Evolutionary conservation across 2,113 vertebrate genomes (phyloP).

Genomic region (Labeo catla): DNA sequence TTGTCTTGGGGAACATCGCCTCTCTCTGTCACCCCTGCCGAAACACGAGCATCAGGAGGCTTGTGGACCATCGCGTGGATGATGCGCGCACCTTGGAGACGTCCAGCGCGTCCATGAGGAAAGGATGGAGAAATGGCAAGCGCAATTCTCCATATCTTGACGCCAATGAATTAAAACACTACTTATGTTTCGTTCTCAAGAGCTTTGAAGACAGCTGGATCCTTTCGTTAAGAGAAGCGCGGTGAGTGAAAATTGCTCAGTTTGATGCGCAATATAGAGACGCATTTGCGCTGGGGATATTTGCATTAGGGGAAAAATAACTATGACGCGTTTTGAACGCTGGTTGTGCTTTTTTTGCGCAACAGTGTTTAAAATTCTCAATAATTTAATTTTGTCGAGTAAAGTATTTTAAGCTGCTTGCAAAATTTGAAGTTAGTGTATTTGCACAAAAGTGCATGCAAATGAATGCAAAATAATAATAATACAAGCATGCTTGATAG

Average conservation of each 20-base stretch:
- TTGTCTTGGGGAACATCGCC: slow-evolving; percentile 13
- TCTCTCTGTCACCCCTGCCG: slow-evolving; percentile 49
- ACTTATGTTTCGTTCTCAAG: slow-evolving; percentile 30
- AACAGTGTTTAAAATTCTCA: not conserved
- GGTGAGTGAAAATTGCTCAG: slow-evolving; percentile 34
- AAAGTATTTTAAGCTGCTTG: not conserved
- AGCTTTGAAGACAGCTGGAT: slow-evolving; percentile 15
- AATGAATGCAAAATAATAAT: not conserved
- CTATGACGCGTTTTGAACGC: not conserved
- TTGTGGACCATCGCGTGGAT: slow-evolving; percentile 44
- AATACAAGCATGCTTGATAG: not conserved
- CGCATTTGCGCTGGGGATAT: slow-evolving; percentile 14
- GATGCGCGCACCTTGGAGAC: slow-evolving; percentile 52
- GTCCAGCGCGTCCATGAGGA: slow-evolving; percentile 56
- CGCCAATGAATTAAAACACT: slow-evolving; percentile 54
- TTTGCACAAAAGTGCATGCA: not conserved
- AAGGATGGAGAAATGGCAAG: slow-evolving; percentile 73
- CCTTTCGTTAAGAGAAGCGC: slow-evolving; percentile 31
- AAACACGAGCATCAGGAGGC: slow-evolving; percentile 49
- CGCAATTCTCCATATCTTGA: slow-evolving; percentile 60
- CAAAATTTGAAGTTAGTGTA: not conserved
- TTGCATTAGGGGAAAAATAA: not conserved
- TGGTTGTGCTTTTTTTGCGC: slow-evolving; percentile 2
- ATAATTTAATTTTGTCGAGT: not conserved
- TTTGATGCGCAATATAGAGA: not conserved